Base-by-base conservation (phyloP, 2,888 invertebrate genomes). In the Lamproptera curius region DNA sequence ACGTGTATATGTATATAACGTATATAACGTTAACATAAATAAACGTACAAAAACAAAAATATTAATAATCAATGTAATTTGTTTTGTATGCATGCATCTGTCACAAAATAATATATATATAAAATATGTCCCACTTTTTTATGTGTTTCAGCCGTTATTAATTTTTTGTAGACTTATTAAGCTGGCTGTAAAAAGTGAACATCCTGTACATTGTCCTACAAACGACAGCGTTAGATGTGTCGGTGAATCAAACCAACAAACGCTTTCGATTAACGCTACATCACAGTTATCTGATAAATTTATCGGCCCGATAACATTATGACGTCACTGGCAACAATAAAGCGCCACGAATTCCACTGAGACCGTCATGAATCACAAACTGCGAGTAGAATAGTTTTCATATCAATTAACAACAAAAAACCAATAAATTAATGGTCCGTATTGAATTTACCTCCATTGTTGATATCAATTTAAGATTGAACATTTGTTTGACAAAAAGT, bases 261-360 rank as follows among this genome's bases (percentile, higher is more conserved):
- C 71, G 69, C 65, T 67, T 73, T 77, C 81, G 82, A 82, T 84
- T 84, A 84, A 77, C 67, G 76, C 70, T 73, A 76, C 81, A 82
- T 82, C 77, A 81, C 66, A 41, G 60, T 59, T 78, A 82, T 78
- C 80, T 62, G 83, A 81, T 81, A 79, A 58, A 38, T 26, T 56
- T 74, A 65, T 61, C 62, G 62, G 54, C 55, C 51, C 45, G 61
- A 57, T 63, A 68, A 59, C 50, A 46, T 46, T 16, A 58, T 81
- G 76, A 79, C 81, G 82, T 79, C 77, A 78, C 63, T 14, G 51
- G 58, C 54, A 62, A 65, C 63, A 64, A 6, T 20, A 20, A 20
- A 3, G 2, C 63, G 61, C 64, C 44, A 52, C 53, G 53, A 54
- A 56, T 59, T 51, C 20, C 57, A 55, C 58, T 62, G 62, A 59